Percentiles rank a stretch among this genome's conserved stretches.
phyloP scores from a whole-genome alignment of 2,888 invertebrate species.

The Chouioia cunea region DNA sequence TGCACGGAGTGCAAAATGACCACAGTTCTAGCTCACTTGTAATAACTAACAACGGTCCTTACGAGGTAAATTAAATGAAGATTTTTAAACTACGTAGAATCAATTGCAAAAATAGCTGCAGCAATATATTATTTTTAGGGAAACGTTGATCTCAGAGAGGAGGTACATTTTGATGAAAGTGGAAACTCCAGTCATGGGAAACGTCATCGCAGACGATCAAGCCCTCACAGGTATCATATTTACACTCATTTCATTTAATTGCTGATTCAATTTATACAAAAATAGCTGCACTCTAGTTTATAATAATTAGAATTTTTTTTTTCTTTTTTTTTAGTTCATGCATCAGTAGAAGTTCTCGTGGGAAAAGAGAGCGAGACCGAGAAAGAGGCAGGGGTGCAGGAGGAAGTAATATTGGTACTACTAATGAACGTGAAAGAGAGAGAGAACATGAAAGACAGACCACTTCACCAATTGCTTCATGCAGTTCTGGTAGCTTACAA shows the following conservation, averaged over 20 bases:
- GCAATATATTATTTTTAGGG: conserved; percentile 49
- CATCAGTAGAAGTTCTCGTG: conserved; percentile 60
- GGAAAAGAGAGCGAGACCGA: conserved; percentile 61
- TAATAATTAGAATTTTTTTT: conserved; percentile 2
- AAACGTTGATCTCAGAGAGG: conserved; percentile 61
- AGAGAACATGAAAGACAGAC: conserved; percentile 62
- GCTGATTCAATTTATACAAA: conserved; percentile 14
- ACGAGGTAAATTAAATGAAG: conserved; percentile 54
- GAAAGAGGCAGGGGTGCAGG: conserved; percentile 60
- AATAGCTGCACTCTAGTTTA: neutral
- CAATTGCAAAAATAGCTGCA: neutral
- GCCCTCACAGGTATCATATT: conserved; percentile 68
- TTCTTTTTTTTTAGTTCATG: conserved; percentile 54
- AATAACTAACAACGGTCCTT: conserved; percentile 57
- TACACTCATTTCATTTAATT: neutral
- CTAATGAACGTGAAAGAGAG: conserved; percentile 61
- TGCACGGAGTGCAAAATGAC: conserved; percentile 61
- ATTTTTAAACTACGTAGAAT: conserved; percentile 3
- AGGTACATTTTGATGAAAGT: conserved; percentile 69
- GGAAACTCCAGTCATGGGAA: conserved; percentile 71
- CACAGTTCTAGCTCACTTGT: conserved; percentile 61
- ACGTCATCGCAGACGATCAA: conserved; percentile 70
- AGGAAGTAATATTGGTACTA: conserved; percentile 47
- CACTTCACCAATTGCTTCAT: conserved; percentile 62
- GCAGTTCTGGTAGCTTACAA: conserved; percentile 60